Evolutionary conservation across 2,113 vertebrate genomes (phyloP).

Genomic region (Nannospalax galili): DNA sequence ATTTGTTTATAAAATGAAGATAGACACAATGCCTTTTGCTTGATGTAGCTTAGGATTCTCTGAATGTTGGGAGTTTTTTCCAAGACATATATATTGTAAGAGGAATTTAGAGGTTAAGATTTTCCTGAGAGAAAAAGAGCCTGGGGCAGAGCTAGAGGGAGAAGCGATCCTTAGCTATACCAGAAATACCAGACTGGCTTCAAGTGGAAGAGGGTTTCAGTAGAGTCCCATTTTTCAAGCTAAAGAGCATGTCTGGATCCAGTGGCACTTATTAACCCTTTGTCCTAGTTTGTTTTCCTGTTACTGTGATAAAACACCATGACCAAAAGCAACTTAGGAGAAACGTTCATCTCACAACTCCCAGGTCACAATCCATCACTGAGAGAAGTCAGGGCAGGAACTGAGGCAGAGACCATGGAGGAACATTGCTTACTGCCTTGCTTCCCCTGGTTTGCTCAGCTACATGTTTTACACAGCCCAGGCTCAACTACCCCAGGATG

Average conservation of each 20-base stretch:
- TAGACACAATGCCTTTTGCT: not conserved
- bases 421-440: too few species aligned
- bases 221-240: not conserved
- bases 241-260: not conserved
- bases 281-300: too few species aligned
- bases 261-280: not conserved
- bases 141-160: not conserved
- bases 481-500: too few species aligned
- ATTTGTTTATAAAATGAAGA: conserved; percentile 21
- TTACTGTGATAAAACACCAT: too few species aligned
- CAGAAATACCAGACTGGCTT: not conserved
- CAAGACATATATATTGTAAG: not conserved
- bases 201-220: not conserved
- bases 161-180: not conserved
- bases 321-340: too few species aligned
- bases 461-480: too few species aligned
- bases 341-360: too few species aligned
- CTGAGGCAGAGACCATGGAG: too few species aligned
- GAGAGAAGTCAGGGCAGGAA: too few species aligned
- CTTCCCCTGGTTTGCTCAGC: too few species aligned
- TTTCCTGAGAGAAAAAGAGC: conserved; percentile 5
- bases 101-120: not conserved
- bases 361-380: too few species aligned
- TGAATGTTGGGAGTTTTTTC: not conserved
- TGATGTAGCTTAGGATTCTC: not conserved